Conservation (phyloP, 2,113 vertebrate genomes). For the Malurus elegans region DNA sequence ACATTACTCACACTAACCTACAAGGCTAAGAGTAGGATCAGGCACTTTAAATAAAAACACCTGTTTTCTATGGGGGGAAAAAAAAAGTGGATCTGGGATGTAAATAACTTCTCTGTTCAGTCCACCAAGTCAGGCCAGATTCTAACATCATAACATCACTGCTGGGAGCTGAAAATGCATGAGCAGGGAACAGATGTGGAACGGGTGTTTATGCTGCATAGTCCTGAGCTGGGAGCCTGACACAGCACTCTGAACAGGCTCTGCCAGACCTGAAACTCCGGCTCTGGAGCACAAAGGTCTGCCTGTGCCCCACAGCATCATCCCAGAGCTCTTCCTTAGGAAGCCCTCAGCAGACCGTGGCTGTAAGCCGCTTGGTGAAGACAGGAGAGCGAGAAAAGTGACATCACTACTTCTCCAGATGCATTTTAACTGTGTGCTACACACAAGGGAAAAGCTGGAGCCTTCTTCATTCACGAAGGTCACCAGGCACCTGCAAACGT, state of each 20-base stretch:
- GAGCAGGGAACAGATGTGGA: not conserved
- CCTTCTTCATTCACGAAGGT: not conserved
- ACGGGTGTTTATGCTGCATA: not conserved
- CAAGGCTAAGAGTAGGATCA: not conserved
- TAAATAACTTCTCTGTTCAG: not conserved
- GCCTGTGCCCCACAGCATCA: not conserved
- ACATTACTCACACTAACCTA: constrained; percentile 16
- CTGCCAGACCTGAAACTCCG: not conserved
- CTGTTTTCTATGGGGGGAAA: not conserved
- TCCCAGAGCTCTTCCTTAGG: not conserved
- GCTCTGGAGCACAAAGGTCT: not conserved
- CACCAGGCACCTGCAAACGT: not conserved
- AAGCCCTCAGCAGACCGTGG: not conserved
- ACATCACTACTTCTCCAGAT: not conserved
- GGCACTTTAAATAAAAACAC: constrained; percentile 2
- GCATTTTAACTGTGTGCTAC: not conserved
- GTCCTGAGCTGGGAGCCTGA: constrained; percentile 21
- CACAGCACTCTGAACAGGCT: not conserved
- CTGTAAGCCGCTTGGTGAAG: not conserved
- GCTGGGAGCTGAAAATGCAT: not conserved
- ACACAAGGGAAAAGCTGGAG: not conserved
- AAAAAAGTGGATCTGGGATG: not conserved
- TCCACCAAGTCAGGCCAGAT: not conserved
- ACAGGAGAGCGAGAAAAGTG: not conserved
- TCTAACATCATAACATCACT: not conserved